Evolutionary conservation across 2,888 invertebrate species (phyloP), one percentile per base, ranked within the genome.

Genomic region (Phragmatobia fuliginosa): DNA sequence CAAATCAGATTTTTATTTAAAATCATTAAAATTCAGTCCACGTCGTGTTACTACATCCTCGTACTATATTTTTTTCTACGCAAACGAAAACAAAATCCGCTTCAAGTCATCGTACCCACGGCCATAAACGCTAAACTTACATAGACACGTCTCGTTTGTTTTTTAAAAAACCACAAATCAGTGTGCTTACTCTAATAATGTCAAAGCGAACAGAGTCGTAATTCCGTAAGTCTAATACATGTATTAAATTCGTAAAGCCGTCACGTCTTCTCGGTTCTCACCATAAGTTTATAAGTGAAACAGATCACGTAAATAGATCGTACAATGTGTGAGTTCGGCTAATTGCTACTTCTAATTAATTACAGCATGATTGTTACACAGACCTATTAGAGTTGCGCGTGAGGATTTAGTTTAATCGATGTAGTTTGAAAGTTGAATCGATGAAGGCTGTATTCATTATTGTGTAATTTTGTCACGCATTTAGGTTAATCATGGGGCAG

Each of bases 241-340:
- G 63, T 61, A 28, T 62, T 32, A 70, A 70, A 68, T 85, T 80
- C 78, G 75, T 71, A 87, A 75, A 72, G 77, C 67, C 72, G 72
- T 88, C 91, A 91, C 91, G 90, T 87, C 36, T 36, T 28, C 68
- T 68, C 76, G 73, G 83, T 89, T 90, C 88, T 84, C 88, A 89
- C 85, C 85, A 83, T 80, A 82, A 68, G 71, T 75, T 70, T 76
- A 72, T 84, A 85, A 73, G 82, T 71, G 88, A 65, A 75, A 66
- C 90, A 31, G 36, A 71, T 83, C 93, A 93, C 92, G 93, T 93
- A 91, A 87, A 76, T 87, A 87, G 89, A 89, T 85, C 88, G 87
- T 70, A 74, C 79, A 79, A 79, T 75, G 82, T 86, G 87, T 83
- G 77, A 87, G 85, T 90, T 89, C 83, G 82, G 77, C 84, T 90